Percentiles rank a stretch among this genome's conserved stretches.
Conservation (phyloP, 2,888 invertebrate genomes). For the Cephus rjabovi region DNA sequence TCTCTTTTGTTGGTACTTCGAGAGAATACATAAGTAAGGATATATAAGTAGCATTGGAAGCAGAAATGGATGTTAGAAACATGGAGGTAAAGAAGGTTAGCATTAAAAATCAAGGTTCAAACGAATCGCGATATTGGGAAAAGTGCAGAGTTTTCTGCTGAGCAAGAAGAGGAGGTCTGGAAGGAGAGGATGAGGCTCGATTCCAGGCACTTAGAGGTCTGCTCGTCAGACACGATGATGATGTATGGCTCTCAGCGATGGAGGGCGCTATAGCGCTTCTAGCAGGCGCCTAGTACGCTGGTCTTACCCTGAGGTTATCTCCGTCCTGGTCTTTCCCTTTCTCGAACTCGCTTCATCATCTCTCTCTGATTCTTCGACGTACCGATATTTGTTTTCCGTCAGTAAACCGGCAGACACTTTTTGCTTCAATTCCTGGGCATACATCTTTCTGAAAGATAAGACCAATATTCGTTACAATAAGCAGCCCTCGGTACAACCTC, state of each 20-base stretch:
- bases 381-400: not conserved
- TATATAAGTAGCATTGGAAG: not conserved
- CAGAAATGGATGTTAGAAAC: not conserved
- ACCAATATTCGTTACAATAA: not conserved
- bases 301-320: not conserved
- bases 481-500: not conserved
- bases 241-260: constrained; percentile 53
- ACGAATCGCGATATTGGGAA: constrained; percentile 11
- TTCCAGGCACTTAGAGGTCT: constrained; percentile 52
- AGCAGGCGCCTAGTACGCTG: not conserved
- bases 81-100: not conserved
- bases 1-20: not conserved
- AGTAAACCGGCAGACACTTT: not conserved
- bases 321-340: not conserved
- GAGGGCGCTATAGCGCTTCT: constrained; percentile 36
- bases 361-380: not conserved
- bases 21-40: not conserved
- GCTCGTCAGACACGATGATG: constrained; percentile 53
- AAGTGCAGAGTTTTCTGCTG: constrained; percentile 17
- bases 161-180: constrained; percentile 13
- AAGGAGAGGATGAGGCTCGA: constrained; percentile 32
- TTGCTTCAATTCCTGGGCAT: not conserved
- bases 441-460: not conserved
- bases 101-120: constrained; percentile 16
- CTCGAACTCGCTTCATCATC: not conserved